A percentile compares a stretch with the other conserved stretches of the same genome.
Evolutionary conservation across 2,113 vertebrate species (phyloP).

Genomic region (Engraulis encrasicolus): DNA sequence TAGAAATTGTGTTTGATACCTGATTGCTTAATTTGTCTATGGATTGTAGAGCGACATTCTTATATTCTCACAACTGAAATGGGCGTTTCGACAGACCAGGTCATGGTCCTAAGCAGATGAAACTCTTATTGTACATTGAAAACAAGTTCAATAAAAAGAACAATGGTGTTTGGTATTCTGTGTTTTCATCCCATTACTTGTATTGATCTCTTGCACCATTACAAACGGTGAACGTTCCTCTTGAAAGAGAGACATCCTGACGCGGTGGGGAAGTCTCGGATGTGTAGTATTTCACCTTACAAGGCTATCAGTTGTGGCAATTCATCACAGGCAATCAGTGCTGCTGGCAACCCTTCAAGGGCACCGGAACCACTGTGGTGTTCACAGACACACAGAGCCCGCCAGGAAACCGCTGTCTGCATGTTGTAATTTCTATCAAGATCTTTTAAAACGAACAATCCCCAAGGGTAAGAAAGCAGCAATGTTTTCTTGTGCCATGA

Average conservation of each 20-base stretch:
- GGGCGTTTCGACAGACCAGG: background rate
- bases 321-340: background rate
- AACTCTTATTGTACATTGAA: background rate
- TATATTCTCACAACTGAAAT: background rate
- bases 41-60: background rate
- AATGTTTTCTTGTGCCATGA: background rate
- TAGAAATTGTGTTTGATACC: background rate
- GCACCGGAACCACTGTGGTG: background rate
- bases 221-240: background rate
- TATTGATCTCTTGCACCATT: background rate
- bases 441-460: background rate
- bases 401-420: background rate
- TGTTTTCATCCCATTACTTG: background rate
- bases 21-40: background rate
- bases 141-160: background rate
- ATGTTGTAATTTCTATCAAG: background rate
- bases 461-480: background rate
- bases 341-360: constrained; percentile 6
- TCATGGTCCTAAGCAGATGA: background rate
- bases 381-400: background rate
- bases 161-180: background rate
- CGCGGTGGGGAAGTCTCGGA: background rate
- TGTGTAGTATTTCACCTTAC: constrained; percentile 9
- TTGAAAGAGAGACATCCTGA: background rate
- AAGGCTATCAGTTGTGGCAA: background rate